Base-by-base conservation (phyloP, 2,797 vertebrate genomes). In the Gymnocypris eckloni region DNA sequence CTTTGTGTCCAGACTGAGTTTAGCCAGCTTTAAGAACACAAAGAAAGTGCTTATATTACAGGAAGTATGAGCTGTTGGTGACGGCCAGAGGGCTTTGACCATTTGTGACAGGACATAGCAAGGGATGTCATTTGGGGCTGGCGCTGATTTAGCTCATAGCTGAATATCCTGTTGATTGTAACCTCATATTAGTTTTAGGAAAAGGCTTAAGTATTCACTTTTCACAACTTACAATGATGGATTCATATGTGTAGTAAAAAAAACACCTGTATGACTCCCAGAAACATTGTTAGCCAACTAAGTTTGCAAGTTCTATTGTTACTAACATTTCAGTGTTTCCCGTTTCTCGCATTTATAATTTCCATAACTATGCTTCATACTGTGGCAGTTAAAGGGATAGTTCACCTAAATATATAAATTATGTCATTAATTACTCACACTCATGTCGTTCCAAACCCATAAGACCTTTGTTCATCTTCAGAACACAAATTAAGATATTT, bases 1-100 rank as follows among this genome's bases (percentile, higher is more conserved):
- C 92, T 88, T 89, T 88, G 89, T 85, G 91, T 91, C 91, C 89
- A 90, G 90, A 87, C 88, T 88, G 87, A 91, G 88, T 92, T 93
- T 90, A 90, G 86, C 89, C 91, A 93, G 94, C 91, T 93, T 94
- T 94, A 89, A 89, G 89, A 86, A 87, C 90, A 94, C 93, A 94
- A 94, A 92, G 89, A 92, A 94, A 94, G 91, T 93, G 92, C 92
- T 93, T 94, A 91, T 86, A 41, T 72, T 87, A 91, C 91, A 90
- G 89, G 86, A 45, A 91, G 91, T 92, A 91, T 92, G 88, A 89
- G 85, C 77, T 76, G 54, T 9, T 72, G 28, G 87, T 89, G 88
- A 86, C 82, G 88, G 91, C 88, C 85, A 79, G 84, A 90, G 89
- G 89, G 80, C 86, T 91, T 91, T 90, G 90, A 92, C 89, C 80